Percentiles rank a stretch among this genome's conserved stretches.
phyloP scores from a whole-genome alignment of 2,888 invertebrate genomes.

The Ischnus inquisitorius region DNA sequence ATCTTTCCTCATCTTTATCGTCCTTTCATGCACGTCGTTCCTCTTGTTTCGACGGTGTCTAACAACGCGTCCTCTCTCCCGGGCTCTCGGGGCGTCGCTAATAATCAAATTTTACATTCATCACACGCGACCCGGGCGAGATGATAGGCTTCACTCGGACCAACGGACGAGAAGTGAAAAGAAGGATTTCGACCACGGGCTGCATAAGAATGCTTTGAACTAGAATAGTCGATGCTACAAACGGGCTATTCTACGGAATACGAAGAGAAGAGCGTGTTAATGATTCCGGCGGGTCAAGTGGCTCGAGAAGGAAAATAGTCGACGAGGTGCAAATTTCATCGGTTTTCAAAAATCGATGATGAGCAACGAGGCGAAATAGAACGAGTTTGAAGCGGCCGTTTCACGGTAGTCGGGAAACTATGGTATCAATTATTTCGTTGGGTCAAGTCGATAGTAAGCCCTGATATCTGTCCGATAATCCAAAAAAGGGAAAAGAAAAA shows the following conservation, averaged over 20 bases:
- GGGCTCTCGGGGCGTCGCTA: conserved; percentile 63
- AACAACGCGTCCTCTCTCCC: conserved; percentile 52
- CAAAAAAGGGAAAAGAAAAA: neutral
- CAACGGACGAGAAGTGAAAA: conserved; percentile 15
- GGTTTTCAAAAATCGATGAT: neutral
- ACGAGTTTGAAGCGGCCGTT: neutral
- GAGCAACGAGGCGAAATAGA: conserved; percentile 1
- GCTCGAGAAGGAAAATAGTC: neutral
- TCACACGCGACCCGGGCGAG: conserved; percentile 66
- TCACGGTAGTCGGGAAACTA: neutral
- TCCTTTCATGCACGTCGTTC: conserved; percentile 63
- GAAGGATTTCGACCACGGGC: conserved; percentile 1
- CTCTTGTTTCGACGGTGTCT: conserved; percentile 61
- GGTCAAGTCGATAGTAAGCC: conserved; percentile 28
- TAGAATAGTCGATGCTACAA: neutral
- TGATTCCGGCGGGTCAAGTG: conserved; percentile 35
- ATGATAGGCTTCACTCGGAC: conserved; percentile 52
- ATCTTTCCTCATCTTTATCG: conserved; percentile 62
- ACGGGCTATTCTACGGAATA: neutral
- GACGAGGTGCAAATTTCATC: conserved; percentile 7
- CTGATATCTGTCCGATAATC: conserved; percentile 48
- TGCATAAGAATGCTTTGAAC: neutral
- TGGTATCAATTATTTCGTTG: conserved; percentile 50
- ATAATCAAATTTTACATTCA: conserved; percentile 78
- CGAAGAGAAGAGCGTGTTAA: conserved; percentile 7